phyloP scores from a whole-genome alignment of 2,888 invertebrate genomes.

The Slavum lentiscoides region DNA sequence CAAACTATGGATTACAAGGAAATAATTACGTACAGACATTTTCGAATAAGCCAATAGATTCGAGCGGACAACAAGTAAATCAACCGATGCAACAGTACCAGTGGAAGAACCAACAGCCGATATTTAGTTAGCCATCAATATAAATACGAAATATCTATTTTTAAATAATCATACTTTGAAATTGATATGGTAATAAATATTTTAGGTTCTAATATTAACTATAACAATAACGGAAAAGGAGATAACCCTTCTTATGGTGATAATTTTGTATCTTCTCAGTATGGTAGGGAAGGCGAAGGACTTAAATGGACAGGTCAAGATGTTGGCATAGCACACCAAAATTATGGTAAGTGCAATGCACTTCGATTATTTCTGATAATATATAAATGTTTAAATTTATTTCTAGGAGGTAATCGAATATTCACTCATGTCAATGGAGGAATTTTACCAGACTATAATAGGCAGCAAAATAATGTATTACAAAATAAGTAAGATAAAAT shows the following conservation, averaged over 20 bases:
- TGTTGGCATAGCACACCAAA: slow-evolving; percentile 17
- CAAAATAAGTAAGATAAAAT: slow-evolving; percentile 42
- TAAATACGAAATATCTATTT: not conserved
- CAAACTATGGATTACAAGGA: slow-evolving; percentile 38
- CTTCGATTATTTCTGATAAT: not conserved
- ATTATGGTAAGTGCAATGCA: slow-evolving; percentile 11
- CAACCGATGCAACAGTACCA: slow-evolving; percentile 38
- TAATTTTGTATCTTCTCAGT: slow-evolving; percentile 28
- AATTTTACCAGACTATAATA: slow-evolving; percentile 41
- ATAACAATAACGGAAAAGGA: slow-evolving; percentile 36
- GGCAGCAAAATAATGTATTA: slow-evolving; percentile 33
- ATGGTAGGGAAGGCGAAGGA: slow-evolving; percentile 49
- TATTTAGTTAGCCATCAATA: slow-evolving; percentile 23
- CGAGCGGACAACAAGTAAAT: slow-evolving; percentile 29
- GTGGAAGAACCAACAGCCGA: slow-evolving; percentile 46
- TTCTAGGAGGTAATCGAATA: slow-evolving; percentile 36
- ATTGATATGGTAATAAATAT: not conserved
- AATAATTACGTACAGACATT: slow-evolving; percentile 41
- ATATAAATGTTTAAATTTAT: not conserved
- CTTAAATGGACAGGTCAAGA: slow-evolving; percentile 45
- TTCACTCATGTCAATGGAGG: slow-evolving; percentile 49
- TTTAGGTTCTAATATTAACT: slow-evolving; percentile 36
- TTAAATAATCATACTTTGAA: not conserved
- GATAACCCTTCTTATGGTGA: slow-evolving; percentile 21
- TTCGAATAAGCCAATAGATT: slow-evolving; percentile 41